Base-by-base conservation (phyloP, 2,113 vertebrate species). In the Coturnix japonica region DNA sequence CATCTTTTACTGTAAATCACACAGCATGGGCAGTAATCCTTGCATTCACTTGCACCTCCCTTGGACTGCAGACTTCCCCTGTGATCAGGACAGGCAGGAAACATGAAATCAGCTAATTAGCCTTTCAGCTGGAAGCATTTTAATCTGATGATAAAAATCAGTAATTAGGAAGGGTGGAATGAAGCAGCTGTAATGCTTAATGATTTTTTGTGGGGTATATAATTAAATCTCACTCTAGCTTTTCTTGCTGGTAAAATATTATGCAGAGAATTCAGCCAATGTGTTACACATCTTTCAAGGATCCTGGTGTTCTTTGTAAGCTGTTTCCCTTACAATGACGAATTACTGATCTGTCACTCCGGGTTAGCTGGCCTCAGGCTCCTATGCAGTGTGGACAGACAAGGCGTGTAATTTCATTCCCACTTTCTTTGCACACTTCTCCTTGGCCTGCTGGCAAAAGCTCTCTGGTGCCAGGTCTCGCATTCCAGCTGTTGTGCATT, bases 401-500 rank as follows among this genome's bases (percentile, higher is more conserved):
- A 6, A 91, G 59, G 95, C 94, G 66, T 97, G 96, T 96, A 95
- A 96, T 97, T 96, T 96, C 91, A 95, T 96, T 97, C 93, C 87
- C 77, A 7, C 63, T 95, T 71, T 66, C 71, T 95, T 81, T 78
- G 66, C 92, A 92, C 80, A 95, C 94, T 97, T 91, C 88, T 94
- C 84, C 86, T 93, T 91, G 92, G 95, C 92, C 88, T 87, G 83
- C 77, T 97, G 96, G 97, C 94, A 94, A 96, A 95, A 95, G 91
- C 90, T 88, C 94, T 88, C 91, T 96, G 96, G 96, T 97, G 96
- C 97, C 96, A 97, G 85, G 33, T 81, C 96, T 96, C 33, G 5
- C 93, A 89, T 97, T 96, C 96, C 97, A 97, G 97, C 96, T 97
- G 96, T 96, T 96, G 91, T 67, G 85, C 95, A 97, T 97, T 97